phyloP scores from a whole-genome alignment of 2,888 invertebrate species.

The Drosophila aldrichi region DNA sequence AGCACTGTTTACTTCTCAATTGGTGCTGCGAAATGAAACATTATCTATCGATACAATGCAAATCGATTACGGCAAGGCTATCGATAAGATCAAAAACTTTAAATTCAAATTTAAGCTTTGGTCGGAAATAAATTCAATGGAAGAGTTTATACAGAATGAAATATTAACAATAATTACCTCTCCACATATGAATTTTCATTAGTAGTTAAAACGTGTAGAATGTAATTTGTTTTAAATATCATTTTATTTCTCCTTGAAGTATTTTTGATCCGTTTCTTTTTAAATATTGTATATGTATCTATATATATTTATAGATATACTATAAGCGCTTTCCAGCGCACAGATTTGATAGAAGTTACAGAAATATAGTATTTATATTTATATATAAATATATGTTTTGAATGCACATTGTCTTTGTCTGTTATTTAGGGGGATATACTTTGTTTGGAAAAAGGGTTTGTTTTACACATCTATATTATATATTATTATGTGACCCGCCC shows the following conservation, averaged over 20 bases:
- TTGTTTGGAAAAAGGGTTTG: slow-evolving; percentile 34
- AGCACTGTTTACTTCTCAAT: background rate
- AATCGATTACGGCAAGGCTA: background rate
- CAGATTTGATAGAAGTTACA: slow-evolving; percentile 74
- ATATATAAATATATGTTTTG: slow-evolving; percentile 46
- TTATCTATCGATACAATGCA: background rate
- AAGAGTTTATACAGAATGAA: no score
- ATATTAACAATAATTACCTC: background rate
- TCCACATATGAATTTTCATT: no score
- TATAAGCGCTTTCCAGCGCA: slow-evolving; percentile 72
- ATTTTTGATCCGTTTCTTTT: slow-evolving; percentile 73
- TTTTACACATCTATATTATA: slow-evolving; percentile 43
- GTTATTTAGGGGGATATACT: slow-evolving; percentile 42
- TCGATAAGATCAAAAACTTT: background rate
- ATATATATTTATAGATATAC: slow-evolving; percentile 47
- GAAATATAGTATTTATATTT: slow-evolving; percentile 70
- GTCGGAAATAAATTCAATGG: background rate
- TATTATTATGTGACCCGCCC: slow-evolving; percentile 53
- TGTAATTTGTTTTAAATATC: slow-evolving; percentile 62
- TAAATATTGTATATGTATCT: slow-evolving; percentile 45
- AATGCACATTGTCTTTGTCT: slow-evolving; percentile 54
- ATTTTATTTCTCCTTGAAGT: slow-evolving; percentile 75
- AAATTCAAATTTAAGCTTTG: background rate
- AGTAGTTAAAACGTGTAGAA: slow-evolving; percentile 7
- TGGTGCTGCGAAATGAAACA: background rate